Base-by-base conservation (phyloP, 2,888 invertebrate genomes). In the Andricus quercusramuli region DNA sequence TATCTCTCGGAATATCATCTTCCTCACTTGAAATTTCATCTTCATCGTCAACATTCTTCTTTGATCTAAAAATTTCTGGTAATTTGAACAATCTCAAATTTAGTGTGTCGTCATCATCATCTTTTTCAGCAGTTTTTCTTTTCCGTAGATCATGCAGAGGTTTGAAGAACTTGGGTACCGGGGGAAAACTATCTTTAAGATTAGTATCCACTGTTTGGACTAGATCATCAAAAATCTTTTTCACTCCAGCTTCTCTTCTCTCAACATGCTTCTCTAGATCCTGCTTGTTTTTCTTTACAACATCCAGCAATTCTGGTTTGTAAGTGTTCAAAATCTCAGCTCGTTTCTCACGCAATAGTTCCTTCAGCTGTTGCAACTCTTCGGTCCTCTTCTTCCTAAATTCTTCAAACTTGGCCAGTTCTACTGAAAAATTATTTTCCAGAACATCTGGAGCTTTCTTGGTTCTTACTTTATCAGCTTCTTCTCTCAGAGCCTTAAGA, bases 251-350 rank as follows among this genome's bases (percentile, higher is more conserved):
- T 6, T 62, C 62, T 29, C 62, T 62, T 32, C 29, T 51, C 20
- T 51, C 22, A 32, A 51, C 47, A 11, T 15, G 29, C 20, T 70
- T 51, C 1, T 66, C 78, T 8, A n/a, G 32, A 20, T 37, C 15
- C 3, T 62, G n/a, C 17, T 65, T 64, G 1, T 66, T 79, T 25
- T 85, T 80, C 0, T 79, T 82, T 22, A 87, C 51, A 2, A 80
- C 80, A 17, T 86, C 86, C 2, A 83, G 22, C 17, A 87, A 78
- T n/a, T 89, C 85, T 5, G 86, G 80, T 22, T 83, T 82, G 79
- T 85, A 85, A 22, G 86, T 83, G 5, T 87, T 80, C 20, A 88
- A 32, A 5, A 87, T 79, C 44, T 84, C 86, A 0, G 86, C 85
- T 17, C 84, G 83, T 65, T 84, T 89, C 0, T 80, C 82, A 2